Evolutionary conservation across 2,888 invertebrate species (phyloP), one percentile per base, ranked within the genome.

Genomic region (Nephrotoma appendiculata): DNA sequence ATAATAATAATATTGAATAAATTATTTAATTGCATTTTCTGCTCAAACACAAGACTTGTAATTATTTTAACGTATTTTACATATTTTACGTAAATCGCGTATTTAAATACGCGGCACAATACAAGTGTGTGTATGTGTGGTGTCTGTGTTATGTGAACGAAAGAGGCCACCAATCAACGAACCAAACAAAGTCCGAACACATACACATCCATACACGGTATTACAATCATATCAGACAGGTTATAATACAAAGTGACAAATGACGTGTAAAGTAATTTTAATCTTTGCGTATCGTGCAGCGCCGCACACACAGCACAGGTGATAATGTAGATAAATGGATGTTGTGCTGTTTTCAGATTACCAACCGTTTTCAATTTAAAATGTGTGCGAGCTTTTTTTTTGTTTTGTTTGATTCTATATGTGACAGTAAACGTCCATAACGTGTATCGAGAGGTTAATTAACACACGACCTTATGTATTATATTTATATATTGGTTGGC

Each of bases 21-120:
- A 85, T 85, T 85, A 85, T 85, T 85, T 85, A 85, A 85, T 85
- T 85, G 44, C 44, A 85, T 85, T 85, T 84, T 84, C 71, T 84
- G 84, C 15, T 84, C 84, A 84, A 84, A 43, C 84, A 84, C 31
- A 71, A 71, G 31, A 31, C 71, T 71, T 71, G 71, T 31, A 71
- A 71, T 71, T 71, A 71, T 71, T 71, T 19, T 71, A 71, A 71
- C 31, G 31, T 71, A 31, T 71, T 31, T 31, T 31, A 31, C 31
- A 31, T 31, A 31, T 31, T 71, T 71, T 71, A 57, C 52, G 52
- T 31, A 31, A 31, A 31, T 31, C 31, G 31, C 31, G 31, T 31
- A 31, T 31, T 31, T 3, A 31, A 31, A 31, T 31, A 31, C 2
- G 31, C 31, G 31, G 9, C 3, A 31, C 31, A 31, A 11, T 19